phyloP scores from a whole-genome alignment of 2,113 vertebrate genomes.

The Aleadryas rufinucha region DNA sequence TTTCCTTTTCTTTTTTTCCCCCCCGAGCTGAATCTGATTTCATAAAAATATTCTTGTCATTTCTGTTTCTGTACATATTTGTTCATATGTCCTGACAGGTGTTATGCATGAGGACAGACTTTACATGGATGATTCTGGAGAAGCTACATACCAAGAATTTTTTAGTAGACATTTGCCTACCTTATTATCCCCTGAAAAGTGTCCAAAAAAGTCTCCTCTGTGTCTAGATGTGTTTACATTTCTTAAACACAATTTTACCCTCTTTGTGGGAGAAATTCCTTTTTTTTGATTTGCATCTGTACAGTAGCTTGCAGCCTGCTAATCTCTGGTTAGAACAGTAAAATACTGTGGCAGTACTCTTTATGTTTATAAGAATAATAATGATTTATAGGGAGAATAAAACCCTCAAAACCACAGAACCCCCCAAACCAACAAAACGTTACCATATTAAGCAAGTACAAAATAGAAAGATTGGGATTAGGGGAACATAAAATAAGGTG shows the following conservation, averaged over 20 bases:
- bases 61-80: neutral
- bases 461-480: neutral
- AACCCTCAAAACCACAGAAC: neutral
- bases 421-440: neutral
- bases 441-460: neutral
- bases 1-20: neutral
- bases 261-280: neutral
- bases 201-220: neutral
- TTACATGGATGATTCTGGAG: neutral
- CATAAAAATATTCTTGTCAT: neutral
- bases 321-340: neutral
- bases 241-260: neutral
- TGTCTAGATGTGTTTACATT: neutral
- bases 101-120: neutral
- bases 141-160: neutral
- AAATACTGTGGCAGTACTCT: neutral
- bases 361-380: neutral
- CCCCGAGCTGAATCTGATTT: neutral
- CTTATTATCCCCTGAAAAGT: neutral
- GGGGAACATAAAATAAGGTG: conserved; percentile 14
- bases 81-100: neutral
- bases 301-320: neutral
- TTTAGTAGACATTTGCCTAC: neutral
- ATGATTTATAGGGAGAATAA: neutral
- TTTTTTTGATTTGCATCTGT: neutral